Evolutionary conservation across 2,888 invertebrate genomes (phyloP).

Genomic region (Phyllotreta striolata): DNA sequence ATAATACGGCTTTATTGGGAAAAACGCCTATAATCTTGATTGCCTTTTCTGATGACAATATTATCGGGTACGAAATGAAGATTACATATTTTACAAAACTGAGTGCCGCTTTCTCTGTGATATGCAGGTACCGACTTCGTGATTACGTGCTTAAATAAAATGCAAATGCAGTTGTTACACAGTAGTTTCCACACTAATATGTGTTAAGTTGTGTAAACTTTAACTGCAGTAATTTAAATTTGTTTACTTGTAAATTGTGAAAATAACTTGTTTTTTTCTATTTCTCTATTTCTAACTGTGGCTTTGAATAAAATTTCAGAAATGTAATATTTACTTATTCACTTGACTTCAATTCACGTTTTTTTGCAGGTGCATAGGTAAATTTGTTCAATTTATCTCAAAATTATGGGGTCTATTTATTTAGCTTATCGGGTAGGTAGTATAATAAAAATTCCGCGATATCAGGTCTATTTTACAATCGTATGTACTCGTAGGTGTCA

Average conservation of each 20-base stretch:
- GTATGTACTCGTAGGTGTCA: no score
- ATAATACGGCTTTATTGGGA: constrained; percentile 12
- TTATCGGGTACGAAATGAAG: constrained; percentile 13
- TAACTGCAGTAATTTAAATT: neutral
- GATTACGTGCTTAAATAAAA: neutral
- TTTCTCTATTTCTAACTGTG: no score
- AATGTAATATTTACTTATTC: no score
- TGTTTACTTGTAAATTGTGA: constrained; percentile 8
- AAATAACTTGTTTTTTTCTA: neutral
- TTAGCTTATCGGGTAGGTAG: no score
- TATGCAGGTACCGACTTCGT: constrained; percentile 11
- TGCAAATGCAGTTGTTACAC: constrained; percentile 2
- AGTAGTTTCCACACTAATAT: neutral
- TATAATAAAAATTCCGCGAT: no score
- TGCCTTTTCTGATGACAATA: neutral
- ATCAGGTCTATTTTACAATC: no score
- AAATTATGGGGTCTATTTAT: no score
- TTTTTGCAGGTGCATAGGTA: no score
- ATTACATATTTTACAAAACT: neutral
- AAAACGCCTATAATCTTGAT: constrained; percentile 1
- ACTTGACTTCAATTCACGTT: neutral
- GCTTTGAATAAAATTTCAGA: no score
- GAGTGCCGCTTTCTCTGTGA: constrained; percentile 10
- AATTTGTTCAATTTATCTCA: no score
- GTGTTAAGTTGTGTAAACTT: constrained; percentile 1